phyloP scores from a whole-genome alignment of 1,140 invertebrate genomes.

The Dolichoris vasculosae region DNA sequence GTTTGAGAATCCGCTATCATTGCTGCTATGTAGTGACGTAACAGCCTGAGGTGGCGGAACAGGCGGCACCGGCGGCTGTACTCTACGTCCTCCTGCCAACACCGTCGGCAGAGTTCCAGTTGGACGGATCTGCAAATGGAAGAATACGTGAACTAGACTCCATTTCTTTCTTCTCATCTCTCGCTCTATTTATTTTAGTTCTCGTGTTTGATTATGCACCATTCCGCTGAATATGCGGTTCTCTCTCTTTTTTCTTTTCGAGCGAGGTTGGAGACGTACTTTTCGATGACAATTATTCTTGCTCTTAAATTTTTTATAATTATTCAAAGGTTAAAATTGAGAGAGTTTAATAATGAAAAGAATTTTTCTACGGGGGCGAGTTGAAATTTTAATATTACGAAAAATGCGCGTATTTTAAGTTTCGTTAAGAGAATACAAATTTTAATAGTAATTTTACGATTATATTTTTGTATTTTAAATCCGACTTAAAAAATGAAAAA shows the following conservation, averaged over 20 bases:
- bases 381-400: too few relatives aligned
- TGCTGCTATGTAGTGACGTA: constrained; percentile 90
- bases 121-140: constrained; percentile 68
- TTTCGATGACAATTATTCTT: too few relatives aligned
- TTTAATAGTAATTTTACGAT: too few relatives aligned
- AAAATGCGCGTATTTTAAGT: too few relatives aligned
- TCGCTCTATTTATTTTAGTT: background rate
- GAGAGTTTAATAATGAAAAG: too few relatives aligned
- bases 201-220: constrained; percentile 11
- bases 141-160: background rate
- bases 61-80: constrained; percentile 73
- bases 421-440: too few relatives aligned
- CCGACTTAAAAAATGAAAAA: too few relatives aligned
- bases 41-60: constrained; percentile 74
- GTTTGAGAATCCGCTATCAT: constrained; percentile 93
- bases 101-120: constrained; percentile 72
- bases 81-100: constrained; percentile 61
- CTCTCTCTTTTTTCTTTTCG: background rate
- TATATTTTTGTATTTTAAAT: too few relatives aligned
- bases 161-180: constrained; percentile 2
- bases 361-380: too few relatives aligned
- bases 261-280: too few relatives aligned
- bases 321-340: too few relatives aligned
- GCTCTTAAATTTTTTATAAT: too few relatives aligned
- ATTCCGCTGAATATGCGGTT: background rate